Conservation (phyloP, 2,888 invertebrate species). For the Pyralis farinalis region DNA sequence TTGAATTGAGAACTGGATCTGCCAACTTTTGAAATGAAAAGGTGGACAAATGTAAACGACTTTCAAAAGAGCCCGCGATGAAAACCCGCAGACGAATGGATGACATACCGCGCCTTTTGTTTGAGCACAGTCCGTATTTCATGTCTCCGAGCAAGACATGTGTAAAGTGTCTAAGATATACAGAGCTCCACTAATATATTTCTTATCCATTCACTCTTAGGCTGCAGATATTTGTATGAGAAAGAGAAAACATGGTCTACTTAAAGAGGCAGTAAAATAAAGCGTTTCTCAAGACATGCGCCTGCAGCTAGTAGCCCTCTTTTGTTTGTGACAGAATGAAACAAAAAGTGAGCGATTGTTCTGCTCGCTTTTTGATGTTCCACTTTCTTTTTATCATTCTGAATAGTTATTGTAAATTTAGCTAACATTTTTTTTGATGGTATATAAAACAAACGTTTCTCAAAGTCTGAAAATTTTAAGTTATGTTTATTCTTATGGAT, state of each 20-base stretch:
- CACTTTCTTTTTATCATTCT: too few species aligned
- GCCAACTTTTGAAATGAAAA: constrained; percentile 12
- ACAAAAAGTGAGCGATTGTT: constrained; percentile 67
- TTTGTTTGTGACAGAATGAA: constrained; percentile 53
- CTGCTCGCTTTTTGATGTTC: constrained; percentile 42
- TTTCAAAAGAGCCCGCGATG: constrained; percentile 49
- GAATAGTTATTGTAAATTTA: too few species aligned
- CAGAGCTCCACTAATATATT: constrained; percentile 29
- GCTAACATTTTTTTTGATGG: too few species aligned
- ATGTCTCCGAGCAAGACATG: constrained; percentile 50
- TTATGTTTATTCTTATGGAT: too few species aligned
- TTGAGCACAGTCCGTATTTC: constrained; percentile 58
- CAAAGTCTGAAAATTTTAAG: too few species aligned
- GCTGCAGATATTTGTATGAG: constrained; percentile 18
- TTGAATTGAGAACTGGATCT: not conserved
- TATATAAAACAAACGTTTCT: too few species aligned
- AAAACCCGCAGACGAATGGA: constrained; percentile 52
- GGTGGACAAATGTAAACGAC: constrained; percentile 27
- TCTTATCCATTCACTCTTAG: constrained; percentile 13
- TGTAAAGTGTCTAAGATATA: constrained; percentile 50
- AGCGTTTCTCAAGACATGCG: constrained; percentile 53
- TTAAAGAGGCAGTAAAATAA: constrained; percentile 41
- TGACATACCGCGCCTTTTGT: constrained; percentile 41
- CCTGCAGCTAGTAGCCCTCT: constrained; percentile 54
- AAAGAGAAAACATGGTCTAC: constrained; percentile 30